Evolutionary conservation across 2,888 invertebrate genomes (phyloP).

Genomic region (Crossocerus cetratus): DNA sequence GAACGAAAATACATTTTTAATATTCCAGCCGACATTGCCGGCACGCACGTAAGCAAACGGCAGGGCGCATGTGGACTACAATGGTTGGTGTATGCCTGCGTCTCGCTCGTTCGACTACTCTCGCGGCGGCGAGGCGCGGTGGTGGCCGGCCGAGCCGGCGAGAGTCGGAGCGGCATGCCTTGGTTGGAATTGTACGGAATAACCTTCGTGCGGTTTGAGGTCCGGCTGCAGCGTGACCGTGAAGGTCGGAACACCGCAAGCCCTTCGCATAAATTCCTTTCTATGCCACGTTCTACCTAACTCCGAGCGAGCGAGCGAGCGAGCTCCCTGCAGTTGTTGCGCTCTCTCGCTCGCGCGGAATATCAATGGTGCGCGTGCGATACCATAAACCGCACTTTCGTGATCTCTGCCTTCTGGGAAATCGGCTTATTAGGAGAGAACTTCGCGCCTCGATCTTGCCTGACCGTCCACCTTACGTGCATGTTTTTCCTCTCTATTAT

Average conservation of each 20-base stretch:
- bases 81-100: constrained; percentile 13
- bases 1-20: no score
- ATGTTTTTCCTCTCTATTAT: not conserved
- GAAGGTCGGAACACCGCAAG: constrained; percentile 58
- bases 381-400: constrained; percentile 39
- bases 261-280: constrained; percentile 57
- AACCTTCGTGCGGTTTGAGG: constrained; percentile 55
- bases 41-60: no score
- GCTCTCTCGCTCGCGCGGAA: constrained; percentile 38
- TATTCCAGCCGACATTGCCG: no score
- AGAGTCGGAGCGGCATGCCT: constrained; percentile 29
- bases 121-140: not conserved
- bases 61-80: constrained; percentile 1
- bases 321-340: constrained; percentile 26
- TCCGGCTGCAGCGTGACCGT: constrained; percentile 54
- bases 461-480: not conserved
- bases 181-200: constrained; percentile 46
- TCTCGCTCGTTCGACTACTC: constrained; percentile 27
- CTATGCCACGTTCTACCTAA: constrained; percentile 47
- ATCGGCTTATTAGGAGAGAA: constrained; percentile 33
- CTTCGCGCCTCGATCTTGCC: no score
- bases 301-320: constrained; percentile 11
- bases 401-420: constrained; percentile 29
- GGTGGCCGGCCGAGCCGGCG: constrained; percentile 14
- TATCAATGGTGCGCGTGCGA: constrained; percentile 50